Evolutionary conservation across 1,140 invertebrate species (phyloP).

Genomic region (Dufourea novaeangliae): DNA sequence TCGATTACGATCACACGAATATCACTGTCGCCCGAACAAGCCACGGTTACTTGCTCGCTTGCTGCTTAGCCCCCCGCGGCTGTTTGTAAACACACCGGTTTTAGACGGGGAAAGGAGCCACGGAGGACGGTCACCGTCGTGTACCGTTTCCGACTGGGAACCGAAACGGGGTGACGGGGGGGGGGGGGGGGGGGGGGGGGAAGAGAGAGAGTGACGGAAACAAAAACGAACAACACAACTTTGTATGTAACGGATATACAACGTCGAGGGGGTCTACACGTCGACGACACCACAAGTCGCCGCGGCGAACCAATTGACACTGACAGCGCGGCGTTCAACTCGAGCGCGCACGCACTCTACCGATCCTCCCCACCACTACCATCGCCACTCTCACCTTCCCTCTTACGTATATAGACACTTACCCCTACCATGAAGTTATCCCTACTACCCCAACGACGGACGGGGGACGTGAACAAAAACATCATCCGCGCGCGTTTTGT

Average conservation of each 20-base stretch:
- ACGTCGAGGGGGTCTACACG: constrained; percentile 40
- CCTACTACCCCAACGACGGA: not conserved
- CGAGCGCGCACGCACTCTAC: constrained; percentile 53
- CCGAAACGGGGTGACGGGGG: too few species aligned
- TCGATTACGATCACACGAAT: constrained; percentile 16
- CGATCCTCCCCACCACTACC: not conserved
- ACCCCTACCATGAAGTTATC: not conserved
- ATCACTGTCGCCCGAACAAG: not conserved
- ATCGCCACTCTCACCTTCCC: constrained; percentile 1
- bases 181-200: too few species aligned
- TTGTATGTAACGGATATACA: constrained; percentile 21
- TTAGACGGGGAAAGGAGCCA: not conserved
- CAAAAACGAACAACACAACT: constrained; percentile 2
- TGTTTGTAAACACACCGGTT: constrained; percentile 26
- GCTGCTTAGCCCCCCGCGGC: not conserved
- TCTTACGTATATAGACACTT: constrained; percentile 3
- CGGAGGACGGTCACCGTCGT: not conserved
- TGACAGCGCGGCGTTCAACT: constrained; percentile 55
- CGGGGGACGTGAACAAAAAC: too few species aligned
- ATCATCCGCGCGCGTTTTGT: too few species aligned
- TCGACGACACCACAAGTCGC: constrained; percentile 47
- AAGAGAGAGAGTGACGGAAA: constrained; percentile 6
- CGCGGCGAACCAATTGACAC: constrained; percentile 63
- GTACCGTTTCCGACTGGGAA: not conserved
- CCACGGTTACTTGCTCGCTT: not conserved